Conservation (phyloP, 2,797 vertebrate genomes). For the Falco columbarius region DNA sequence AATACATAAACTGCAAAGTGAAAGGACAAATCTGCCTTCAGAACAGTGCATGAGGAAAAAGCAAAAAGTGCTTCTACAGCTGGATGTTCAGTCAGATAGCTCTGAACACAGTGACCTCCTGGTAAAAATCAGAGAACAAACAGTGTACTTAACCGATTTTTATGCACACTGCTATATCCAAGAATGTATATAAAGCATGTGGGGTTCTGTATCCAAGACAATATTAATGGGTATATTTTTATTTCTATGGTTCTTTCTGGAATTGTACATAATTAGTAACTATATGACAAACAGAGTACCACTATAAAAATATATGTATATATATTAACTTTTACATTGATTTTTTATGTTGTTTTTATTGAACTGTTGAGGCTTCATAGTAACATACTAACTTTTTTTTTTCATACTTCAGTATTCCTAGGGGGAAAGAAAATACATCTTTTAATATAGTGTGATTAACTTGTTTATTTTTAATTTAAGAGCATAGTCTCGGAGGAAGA, state of each 20-base stretch:
- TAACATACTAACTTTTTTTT: background rate
- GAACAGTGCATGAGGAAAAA: conserved; percentile 73
- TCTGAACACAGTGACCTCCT: conserved; percentile 88
- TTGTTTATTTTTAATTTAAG: conserved; percentile 73
- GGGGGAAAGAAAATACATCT: background rate
- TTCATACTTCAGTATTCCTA: background rate
- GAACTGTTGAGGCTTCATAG: background rate
- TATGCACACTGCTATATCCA: background rate
- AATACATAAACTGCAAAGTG: conserved; percentile 63
- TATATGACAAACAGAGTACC: background rate
- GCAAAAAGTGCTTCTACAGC: conserved; percentile 79
- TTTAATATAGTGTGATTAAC: background rate
- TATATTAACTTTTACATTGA: background rate
- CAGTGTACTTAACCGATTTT: background rate
- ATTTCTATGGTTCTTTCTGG: background rate
- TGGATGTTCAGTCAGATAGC: conserved; percentile 90
- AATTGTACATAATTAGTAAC: background rate
- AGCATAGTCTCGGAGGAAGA: conserved; percentile 76
- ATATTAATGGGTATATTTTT: background rate
- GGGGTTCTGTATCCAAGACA: background rate
- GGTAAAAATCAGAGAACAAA: conserved; percentile 75
- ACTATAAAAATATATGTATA: background rate
- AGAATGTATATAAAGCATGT: background rate
- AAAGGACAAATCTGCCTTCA: conserved; percentile 19
- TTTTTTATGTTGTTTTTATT: background rate